Conservation (phyloP, 2,888 invertebrate species). For the Melanostoma mellinum region DNA sequence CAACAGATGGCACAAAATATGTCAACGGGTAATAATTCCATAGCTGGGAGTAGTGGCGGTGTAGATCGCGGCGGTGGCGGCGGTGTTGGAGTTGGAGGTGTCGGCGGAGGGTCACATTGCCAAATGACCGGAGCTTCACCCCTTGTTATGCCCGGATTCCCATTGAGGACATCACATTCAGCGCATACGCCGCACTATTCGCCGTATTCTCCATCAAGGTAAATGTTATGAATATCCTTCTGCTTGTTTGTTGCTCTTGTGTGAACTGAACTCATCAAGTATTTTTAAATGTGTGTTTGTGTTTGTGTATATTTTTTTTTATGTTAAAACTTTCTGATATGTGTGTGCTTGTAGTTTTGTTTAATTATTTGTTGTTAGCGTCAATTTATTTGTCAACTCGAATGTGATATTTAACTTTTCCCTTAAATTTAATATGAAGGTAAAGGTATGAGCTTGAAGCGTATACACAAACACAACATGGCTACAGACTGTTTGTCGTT, state of each 20-base stretch:
- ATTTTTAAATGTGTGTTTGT: background rate
- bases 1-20: conserved; percentile 83
- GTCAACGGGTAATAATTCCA: conserved; percentile 86
- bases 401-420: conserved; percentile 51
- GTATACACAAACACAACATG: background rate
- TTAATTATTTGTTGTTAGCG: conserved; percentile 50
- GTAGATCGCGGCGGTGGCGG: conserved; percentile 79
- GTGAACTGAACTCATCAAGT: too few species aligned
- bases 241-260: background rate
- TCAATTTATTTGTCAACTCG: conserved; percentile 55
- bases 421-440: conserved; percentile 27
- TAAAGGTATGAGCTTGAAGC: background rate
- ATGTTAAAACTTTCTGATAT: conserved; percentile 9
- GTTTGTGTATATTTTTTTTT: conserved; percentile 11
- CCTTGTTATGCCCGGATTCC: conserved; percentile 94
- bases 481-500: background rate
- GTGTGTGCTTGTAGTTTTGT: conserved; percentile 36
- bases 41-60: conserved; percentile 80
- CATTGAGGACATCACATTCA: conserved; percentile 86
- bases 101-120: conserved; percentile 85
- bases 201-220: conserved; percentile 94
- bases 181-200: conserved; percentile 90
- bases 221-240: conserved; percentile 66
- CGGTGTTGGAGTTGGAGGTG: conserved; percentile 75
- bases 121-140: conserved; percentile 88